phyloP scores from a whole-genome alignment of 2,888 invertebrate genomes.

The Amphipoea oculea region DNA sequence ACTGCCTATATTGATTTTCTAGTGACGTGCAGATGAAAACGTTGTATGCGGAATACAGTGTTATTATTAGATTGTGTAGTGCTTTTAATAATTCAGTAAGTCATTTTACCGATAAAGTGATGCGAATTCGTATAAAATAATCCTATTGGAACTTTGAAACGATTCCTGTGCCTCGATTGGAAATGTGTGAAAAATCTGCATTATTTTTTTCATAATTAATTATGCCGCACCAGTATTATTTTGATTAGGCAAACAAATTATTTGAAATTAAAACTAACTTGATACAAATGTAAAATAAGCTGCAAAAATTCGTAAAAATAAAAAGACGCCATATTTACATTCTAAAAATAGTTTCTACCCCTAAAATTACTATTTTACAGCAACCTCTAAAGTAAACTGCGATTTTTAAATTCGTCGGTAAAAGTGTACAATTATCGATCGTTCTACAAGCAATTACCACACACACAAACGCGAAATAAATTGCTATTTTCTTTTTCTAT shows the following conservation, averaged over 20 bases:
- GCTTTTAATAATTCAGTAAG: conserved; percentile 68
- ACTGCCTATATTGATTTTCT: conserved; percentile 85
- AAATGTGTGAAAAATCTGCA: conserved; percentile 58
- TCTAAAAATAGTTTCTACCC: conserved; percentile 52
- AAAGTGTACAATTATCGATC: conserved; percentile 12
- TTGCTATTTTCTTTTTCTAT: conserved; percentile 32
- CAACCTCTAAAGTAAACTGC: conserved; percentile 14
- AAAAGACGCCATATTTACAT: conserved; percentile 59
- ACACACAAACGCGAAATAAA: conserved; percentile 6
- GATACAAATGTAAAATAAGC: background rate
- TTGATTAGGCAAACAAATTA: background rate
- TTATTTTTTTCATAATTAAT: conserved; percentile 58
- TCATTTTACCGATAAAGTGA: conserved; percentile 17
- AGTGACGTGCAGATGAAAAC: conserved; percentile 81
- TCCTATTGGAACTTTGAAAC: conserved; percentile 17
- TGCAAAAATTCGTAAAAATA: conserved; percentile 16
- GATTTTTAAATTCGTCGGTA: background rate
- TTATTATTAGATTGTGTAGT: conserved; percentile 81
- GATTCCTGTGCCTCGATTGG: conserved; percentile 61
- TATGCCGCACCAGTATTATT: conserved; percentile 34
- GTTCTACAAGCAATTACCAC: background rate
- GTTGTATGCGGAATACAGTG: conserved; percentile 83
- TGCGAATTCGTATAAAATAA: conserved; percentile 13
- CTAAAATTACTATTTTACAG: conserved; percentile 19
- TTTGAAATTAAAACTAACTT: background rate